Evolutionary conservation across 2,113 vertebrate genomes (phyloP), one percentile per base, ranked within the genome.

Genomic region (Atrichornis clamosus): DNA sequence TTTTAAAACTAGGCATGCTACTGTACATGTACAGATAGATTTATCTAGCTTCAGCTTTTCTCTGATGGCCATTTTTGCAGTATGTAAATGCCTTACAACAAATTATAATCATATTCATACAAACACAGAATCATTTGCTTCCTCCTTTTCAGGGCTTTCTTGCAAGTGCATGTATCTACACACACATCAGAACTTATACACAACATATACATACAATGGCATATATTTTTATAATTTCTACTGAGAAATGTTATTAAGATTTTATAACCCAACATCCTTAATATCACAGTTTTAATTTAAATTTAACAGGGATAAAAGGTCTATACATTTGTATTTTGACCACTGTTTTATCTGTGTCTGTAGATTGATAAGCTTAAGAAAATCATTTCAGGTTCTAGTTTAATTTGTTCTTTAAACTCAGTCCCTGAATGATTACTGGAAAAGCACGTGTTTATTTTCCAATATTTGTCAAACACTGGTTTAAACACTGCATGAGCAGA

Each of bases 1-100:
- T 69, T 78, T 84, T 67, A 75, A 91, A 93, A 42, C 9, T 58
- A 86, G 18, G 3, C 23, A 65, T 49, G 26, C 1, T 44, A 20
- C 39, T 59, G 37, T 69, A 72, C 46, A 37, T 22, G 23, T 75
- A 46, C 13, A 53, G 30, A 69, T 44, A 39, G 55, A 47, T 76
- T 93, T 81, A 7, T 59, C 65, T 46, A 93, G n/a, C 28, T 85
- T 89, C 80, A 75, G 30, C 47, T 88, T 94, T 95, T 92, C 47
- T 89, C 79, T 64, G 41, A 68, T 65, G 70, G 30, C 35, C 21
- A 63, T 84, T 84, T 89, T 35, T 6, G 3, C 41, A 75, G 10
- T 39, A 69, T 74, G 30, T 59, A 72, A 60, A 58, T 37, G n/a
- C 26, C 32, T 90, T 47, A 19, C 33, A 53, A 65, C 10, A 62